These are phyloP conservation scores for Glareola pratincola DNA, from an alignment of 2,113 vertebrate species.

Conservation along the genomic window DNA sequence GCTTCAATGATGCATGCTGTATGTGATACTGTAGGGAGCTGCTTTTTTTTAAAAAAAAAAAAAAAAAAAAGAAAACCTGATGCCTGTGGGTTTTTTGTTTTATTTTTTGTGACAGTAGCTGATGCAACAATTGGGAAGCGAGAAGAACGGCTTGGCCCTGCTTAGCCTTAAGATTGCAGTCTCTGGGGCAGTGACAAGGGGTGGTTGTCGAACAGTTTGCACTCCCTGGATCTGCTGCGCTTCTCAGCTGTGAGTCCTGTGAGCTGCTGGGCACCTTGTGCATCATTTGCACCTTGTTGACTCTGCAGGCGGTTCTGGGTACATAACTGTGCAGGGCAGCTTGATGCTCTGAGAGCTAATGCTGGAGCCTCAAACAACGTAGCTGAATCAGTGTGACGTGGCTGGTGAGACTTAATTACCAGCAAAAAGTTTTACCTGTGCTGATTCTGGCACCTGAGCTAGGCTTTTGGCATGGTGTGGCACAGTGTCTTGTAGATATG, in stretches of 20 bases:
- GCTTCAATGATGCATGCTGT: background rate
- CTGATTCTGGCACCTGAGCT: background rate
- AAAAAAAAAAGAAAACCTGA: background rate
- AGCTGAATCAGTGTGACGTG: background rate
- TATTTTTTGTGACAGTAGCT: background rate
- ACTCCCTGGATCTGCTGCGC: accelerated
- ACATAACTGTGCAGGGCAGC: accelerated
- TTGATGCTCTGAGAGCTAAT: background rate
- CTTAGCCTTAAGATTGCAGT: background rate
- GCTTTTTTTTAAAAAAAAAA: background rate
- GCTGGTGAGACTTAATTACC: background rate
- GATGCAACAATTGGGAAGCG: background rate
- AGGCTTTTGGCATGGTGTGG: background rate
- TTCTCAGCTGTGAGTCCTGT: background rate
- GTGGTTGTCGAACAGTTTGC: background rate
- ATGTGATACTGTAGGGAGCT: background rate
- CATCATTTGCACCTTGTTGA: background rate
- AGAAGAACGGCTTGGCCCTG: background rate
- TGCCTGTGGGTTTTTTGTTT: background rate
- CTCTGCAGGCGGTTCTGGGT: background rate
- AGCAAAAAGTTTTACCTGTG: background rate
- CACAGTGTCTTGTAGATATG: no score
- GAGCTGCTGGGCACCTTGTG: background rate
- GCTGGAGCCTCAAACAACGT: background rate
- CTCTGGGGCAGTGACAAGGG: background rate